Conservation (phyloP, 2,888 invertebrate genomes). For the Zaprionus bogoriensis region DNA sequence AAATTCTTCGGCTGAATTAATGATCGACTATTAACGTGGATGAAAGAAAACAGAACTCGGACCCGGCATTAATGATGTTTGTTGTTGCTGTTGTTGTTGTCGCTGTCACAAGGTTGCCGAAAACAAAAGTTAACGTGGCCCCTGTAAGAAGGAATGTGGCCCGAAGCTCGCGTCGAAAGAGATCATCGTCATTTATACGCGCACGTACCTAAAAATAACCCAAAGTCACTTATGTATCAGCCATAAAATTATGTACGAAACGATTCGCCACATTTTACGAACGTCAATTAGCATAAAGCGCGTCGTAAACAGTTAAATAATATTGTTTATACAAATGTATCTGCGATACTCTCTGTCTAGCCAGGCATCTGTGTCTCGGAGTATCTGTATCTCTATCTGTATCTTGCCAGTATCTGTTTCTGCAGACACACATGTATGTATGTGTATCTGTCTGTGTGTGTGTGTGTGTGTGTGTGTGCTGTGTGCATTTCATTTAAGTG, state of each 20-base stretch:
- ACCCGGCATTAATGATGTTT: constrained; percentile 13
- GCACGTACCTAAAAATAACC: constrained; percentile 45
- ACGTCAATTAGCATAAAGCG: constrained; percentile 71
- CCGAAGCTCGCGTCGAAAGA: neutral
- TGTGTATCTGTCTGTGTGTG: constrained; percentile 7
- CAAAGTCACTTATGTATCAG: constrained; percentile 36
- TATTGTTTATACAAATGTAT: constrained; percentile 61
- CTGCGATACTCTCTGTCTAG: constrained; percentile 20
- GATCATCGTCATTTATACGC: constrained; percentile 7
- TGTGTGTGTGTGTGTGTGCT: constrained; percentile 9
- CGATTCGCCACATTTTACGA: constrained; percentile 54
- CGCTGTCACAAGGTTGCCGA: constrained; percentile 53
- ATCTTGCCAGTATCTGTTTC: constrained; percentile 3
- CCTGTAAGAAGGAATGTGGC: constrained; percentile 26
- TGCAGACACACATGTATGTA: constrained; percentile 8
- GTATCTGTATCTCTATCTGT: constrained; percentile 5
- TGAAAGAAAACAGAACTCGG: constrained; percentile 44
- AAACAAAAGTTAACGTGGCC: constrained; percentile 48
- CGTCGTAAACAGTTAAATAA: constrained; percentile 78
- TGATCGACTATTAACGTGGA: constrained; percentile 51
- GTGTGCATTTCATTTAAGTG: constrained; percentile 63
- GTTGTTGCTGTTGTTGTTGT: constrained; percentile 22
- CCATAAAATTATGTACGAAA: constrained; percentile 29
- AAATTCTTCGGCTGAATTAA: constrained; percentile 65
- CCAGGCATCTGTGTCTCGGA: neutral